Percentiles rank a stretch among this genome's conserved stretches.
phyloP scores from a whole-genome alignment of 2,113 vertebrate genomes.

The Lethenteron reissneri region DNA sequence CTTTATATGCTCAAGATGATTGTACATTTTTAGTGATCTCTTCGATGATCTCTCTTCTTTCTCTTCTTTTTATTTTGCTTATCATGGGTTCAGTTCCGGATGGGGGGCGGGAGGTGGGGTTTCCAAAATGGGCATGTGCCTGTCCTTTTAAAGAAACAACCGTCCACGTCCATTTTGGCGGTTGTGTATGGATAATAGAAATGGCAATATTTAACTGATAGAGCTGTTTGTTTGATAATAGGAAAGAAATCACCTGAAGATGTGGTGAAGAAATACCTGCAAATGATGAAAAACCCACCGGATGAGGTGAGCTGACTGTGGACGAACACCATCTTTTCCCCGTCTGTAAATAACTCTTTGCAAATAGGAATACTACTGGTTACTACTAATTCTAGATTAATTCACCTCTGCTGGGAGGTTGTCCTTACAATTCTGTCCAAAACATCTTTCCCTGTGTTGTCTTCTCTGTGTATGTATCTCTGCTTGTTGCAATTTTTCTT shows the following conservation, averaged over 20 bases:
- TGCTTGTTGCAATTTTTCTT: no score
- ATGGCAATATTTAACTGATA: no score
- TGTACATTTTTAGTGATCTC: background rate
- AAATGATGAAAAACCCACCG: conserved; percentile 56
- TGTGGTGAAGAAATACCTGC: conserved; percentile 66
- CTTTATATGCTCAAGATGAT: no score
- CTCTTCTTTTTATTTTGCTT: background rate
- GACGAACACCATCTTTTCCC: background rate
- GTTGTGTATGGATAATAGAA: no score
- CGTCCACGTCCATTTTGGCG: no score
- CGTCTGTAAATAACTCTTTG: conserved; percentile 4
- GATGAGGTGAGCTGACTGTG: conserved; percentile 36
- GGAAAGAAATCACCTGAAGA: conserved; percentile 60
- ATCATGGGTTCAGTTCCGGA: background rate
- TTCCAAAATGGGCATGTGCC: no score
- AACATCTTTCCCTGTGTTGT: background rate
- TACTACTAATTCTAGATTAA: no score
- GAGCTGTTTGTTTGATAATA: background rate
- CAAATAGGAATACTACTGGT: background rate
- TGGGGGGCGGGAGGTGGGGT: no score
- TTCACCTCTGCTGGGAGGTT: no score
- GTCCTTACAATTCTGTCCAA: no score
- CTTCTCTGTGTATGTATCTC: no score
- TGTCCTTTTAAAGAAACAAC: no score
- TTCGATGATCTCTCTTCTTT: background rate